Conservation (phyloP, 2,113 vertebrate species). For the Cyphotilapia sp. region DNA sequence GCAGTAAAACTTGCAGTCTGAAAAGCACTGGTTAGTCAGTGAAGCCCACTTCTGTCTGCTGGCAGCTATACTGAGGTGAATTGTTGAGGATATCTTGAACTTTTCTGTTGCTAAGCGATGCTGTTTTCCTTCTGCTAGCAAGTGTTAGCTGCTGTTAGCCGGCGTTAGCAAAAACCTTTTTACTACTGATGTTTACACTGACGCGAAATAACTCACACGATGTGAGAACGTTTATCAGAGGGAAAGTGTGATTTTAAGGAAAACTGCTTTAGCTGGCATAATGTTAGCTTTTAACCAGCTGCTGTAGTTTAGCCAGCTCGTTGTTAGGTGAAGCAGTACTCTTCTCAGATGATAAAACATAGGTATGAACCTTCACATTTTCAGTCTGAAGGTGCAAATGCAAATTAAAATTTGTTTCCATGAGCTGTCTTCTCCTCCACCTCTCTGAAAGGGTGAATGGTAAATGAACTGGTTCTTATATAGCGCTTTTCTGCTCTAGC, state of each 20-base stretch:
- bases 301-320: background rate
- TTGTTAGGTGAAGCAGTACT: accelerated
- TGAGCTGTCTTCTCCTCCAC: background rate
- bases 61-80: background rate
- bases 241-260: background rate
- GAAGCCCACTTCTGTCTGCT: background rate
- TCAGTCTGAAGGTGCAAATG: background rate
- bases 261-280: background rate
- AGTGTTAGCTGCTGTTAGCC: background rate
- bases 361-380: background rate
- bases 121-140: background rate
- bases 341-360: background rate
- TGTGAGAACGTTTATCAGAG: background rate
- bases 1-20: background rate
- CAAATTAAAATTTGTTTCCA: no score
- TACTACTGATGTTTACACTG: background rate
- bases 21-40: background rate
- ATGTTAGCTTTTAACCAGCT: background rate
- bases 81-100: background rate
- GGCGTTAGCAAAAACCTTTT: background rate
- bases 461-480: background rate
- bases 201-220: accelerated
- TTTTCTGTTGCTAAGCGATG: background rate
- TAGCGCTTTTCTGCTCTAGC: background rate
- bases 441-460: background rate